phyloP scores from a whole-genome alignment of 2,888 invertebrate species.

The Poecilobothrus nobilitatus region DNA sequence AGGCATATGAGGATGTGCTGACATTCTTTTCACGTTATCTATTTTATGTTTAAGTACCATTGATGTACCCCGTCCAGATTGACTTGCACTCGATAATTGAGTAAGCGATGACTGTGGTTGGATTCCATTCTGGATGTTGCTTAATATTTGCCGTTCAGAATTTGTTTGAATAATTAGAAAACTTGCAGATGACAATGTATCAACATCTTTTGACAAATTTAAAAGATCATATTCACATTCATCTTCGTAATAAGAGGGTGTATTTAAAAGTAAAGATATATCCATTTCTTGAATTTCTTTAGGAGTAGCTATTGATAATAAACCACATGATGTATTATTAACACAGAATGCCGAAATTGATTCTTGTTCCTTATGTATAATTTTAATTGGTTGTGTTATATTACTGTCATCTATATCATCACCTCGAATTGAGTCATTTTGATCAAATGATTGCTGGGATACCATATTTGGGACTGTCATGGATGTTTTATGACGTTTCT shows the following conservation, averaged over 20 bases:
- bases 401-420: slow-evolving; percentile 19
- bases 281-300: slow-evolving; percentile 98
- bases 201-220: slow-evolving; percentile 67
- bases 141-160: slow-evolving; percentile 46
- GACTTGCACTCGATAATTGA: slow-evolving; percentile 61
- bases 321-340: slow-evolving; percentile 77
- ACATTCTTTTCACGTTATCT: slow-evolving; percentile 89
- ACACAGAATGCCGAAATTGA: slow-evolving; percentile 95
- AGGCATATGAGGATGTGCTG: slow-evolving; percentile 90
- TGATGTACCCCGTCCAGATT: slow-evolving; percentile 78
- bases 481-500: slow-evolving; percentile 47
- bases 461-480: background rate
- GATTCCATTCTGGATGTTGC: slow-evolving; percentile 14
- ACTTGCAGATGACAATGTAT: slow-evolving; percentile 65
- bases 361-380: slow-evolving; percentile 98
- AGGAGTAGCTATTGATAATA: slow-evolving; percentile 87
- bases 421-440: slow-evolving; percentile 14
- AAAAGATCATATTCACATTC: slow-evolving; percentile 95
- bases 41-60: slow-evolving; percentile 90
- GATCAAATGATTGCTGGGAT: background rate
- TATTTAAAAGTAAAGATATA: slow-evolving; percentile 80
- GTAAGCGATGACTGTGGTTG: slow-evolving; percentile 53
- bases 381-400: slow-evolving; percentile 68
- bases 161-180: slow-evolving; percentile 82
- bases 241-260: slow-evolving; percentile 91